Conservation (phyloP, 2,797 vertebrate species). For the Chromis chromis region DNA sequence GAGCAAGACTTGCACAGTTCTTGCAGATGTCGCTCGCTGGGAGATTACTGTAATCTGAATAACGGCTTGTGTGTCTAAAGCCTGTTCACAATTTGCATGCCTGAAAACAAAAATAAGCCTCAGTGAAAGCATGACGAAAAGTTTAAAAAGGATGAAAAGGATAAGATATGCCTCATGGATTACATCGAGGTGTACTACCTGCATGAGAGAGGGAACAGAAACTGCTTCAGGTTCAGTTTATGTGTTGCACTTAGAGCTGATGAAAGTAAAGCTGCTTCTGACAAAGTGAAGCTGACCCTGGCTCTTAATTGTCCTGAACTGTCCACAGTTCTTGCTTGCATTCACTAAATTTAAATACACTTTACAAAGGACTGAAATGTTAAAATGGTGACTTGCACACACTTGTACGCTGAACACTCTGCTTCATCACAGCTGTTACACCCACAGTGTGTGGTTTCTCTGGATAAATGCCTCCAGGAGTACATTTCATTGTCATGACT, state of each 20-base stretch:
- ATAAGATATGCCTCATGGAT: neutral
- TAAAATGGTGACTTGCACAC: slow-evolving; percentile 22
- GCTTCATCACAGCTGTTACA: slow-evolving; percentile 18
- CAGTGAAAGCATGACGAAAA: neutral
- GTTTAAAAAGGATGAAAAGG: neutral
- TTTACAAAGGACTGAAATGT: slow-evolving; percentile 23
- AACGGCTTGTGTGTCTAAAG: no score
- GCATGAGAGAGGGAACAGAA: neutral
- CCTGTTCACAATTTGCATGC: no score
- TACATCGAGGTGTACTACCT: neutral
- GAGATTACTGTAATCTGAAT: neutral
- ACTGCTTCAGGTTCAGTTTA: neutral
- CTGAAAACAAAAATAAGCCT: neutral
- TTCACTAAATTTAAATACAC: slow-evolving; percentile 3
- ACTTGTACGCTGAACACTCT: neutral
- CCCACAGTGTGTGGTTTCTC: slow-evolving; percentile 23
- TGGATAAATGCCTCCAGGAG: slow-evolving; percentile 21
- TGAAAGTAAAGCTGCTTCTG: neutral
- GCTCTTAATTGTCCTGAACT: neutral
- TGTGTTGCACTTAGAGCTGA: slow-evolving; percentile 6
- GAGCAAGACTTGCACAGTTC: neutral
- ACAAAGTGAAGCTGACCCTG: neutral
- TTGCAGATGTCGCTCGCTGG: neutral
- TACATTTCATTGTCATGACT: slow-evolving; percentile 63
- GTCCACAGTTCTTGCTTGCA: neutral